Evolutionary conservation across 1,140 invertebrate genomes (phyloP).

Genomic region (Listronotus bonariensis): DNA sequence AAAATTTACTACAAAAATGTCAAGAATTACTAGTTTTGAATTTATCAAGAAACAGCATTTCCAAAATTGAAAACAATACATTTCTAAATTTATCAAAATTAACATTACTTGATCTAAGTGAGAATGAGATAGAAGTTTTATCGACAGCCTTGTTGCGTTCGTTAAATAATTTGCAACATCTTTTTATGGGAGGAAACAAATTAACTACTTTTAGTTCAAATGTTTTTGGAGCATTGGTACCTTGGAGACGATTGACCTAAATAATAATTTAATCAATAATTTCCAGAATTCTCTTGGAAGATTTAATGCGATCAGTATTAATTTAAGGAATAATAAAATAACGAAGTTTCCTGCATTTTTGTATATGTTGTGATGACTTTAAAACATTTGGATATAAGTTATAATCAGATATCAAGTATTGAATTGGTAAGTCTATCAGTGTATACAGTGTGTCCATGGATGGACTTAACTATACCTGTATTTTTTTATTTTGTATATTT

Average conservation of each 20-base stretch:
- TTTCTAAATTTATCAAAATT: conserved; percentile 26
- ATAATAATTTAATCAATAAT: conserved; percentile 7
- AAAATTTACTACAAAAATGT: background rate
- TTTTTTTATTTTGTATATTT: too few relatives aligned
- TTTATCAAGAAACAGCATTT: conserved; percentile 7
- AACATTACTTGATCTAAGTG: conserved; percentile 37
- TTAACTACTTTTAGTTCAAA: conserved; percentile 10
- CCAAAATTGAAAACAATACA: conserved; percentile 4
- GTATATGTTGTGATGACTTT: background rate
- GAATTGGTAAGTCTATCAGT: conserved; percentile 21
- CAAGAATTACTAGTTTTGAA: conserved; percentile 9
- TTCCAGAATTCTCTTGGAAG: conserved; percentile 3
- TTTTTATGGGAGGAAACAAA: conserved; percentile 28
- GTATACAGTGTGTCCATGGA: too few relatives aligned
- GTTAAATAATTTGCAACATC: conserved; percentile 10
- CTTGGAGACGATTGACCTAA: conserved; percentile 21
- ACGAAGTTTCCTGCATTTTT: conserved; percentile 13
- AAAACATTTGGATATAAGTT: conserved; percentile 17
- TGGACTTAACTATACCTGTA: too few relatives aligned
- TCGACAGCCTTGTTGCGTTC: conserved; percentile 5
- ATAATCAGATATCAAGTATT: conserved; percentile 21
- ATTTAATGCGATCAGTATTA: background rate
- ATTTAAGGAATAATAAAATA: conserved; percentile 21
- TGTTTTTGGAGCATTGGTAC: conserved; percentile 10
- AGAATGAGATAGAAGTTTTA: conserved; percentile 32